These are phyloP conservation scores for Pammene fasciana DNA, from an alignment of 2,888 invertebrate species.

Conservation along the genomic window DNA sequence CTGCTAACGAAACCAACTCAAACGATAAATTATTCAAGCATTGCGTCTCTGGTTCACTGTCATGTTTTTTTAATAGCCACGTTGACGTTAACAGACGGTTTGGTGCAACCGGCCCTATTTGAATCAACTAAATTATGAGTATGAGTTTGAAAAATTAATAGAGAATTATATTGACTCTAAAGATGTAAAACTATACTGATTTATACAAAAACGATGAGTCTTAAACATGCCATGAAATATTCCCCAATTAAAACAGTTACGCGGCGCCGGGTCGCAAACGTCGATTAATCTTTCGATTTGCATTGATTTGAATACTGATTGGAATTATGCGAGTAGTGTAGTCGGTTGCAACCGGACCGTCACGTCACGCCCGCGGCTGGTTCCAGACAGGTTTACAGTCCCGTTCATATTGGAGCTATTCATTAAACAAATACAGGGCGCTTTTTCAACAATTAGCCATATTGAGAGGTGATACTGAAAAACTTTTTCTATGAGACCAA, in stretches of 20 bases:
- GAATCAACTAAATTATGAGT: too few species aligned
- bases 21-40: constrained; percentile 22
- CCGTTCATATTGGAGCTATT: constrained; percentile 46
- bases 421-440: constrained; percentile 44
- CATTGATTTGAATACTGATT: constrained; percentile 78
- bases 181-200: background rate
- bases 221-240: constrained; percentile 48
- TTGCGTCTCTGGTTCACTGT: constrained; percentile 8
- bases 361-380: constrained; percentile 57
- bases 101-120: too few species aligned
- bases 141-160: too few species aligned
- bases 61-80: constrained; percentile 19
- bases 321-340: constrained; percentile 63
- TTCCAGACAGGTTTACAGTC: constrained; percentile 55
- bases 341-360: constrained; percentile 60
- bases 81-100: too few species aligned
- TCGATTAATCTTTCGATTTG: constrained; percentile 76
- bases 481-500: too few species aligned
- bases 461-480: too few species aligned
- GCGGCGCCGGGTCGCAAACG: constrained; percentile 60
- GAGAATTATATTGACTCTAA: too few species aligned
- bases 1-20: constrained; percentile 7
- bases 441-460: too few species aligned
- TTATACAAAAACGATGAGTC: background rate
- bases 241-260: constrained; percentile 57